Evolutionary conservation across 2,797 vertebrate species (phyloP).

Genomic region (Tragelaphus eurycerus): DNA sequence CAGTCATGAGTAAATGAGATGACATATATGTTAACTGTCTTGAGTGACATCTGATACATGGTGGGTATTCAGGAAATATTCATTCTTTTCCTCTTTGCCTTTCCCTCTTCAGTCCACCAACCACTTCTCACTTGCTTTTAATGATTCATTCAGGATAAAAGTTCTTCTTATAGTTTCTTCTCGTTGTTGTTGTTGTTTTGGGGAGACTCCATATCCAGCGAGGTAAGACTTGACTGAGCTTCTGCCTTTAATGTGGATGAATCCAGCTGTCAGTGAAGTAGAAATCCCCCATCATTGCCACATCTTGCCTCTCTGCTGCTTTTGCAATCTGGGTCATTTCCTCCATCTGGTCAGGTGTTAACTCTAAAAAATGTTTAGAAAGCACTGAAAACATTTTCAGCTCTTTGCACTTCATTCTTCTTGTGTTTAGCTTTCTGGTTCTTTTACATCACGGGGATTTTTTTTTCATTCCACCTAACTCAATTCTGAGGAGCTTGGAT

Average conservation of each 20-base stretch:
- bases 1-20: neutral
- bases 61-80: neutral
- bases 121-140: neutral
- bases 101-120: neutral
- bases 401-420: neutral
- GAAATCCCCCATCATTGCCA: conserved; percentile 29
- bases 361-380: neutral
- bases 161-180: neutral
- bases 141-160: neutral
- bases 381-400: neutral
- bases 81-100: neutral
- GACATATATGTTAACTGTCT: neutral
- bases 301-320: neutral
- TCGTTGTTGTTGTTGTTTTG: neutral
- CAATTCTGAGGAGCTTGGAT: neutral
- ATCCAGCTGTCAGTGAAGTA: neutral
- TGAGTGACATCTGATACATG: neutral
- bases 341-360: conserved; percentile 45
- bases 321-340: conserved; percentile 52
- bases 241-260: conserved; percentile 23
- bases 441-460: neutral
- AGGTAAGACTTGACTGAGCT: conserved; percentile 28
- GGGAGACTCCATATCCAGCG: neutral
- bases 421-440: neutral
- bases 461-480: neutral